Evolutionary conservation across 2,113 vertebrate genomes (phyloP).

Genomic region (Ophthalmolycus amberensis): DNA sequence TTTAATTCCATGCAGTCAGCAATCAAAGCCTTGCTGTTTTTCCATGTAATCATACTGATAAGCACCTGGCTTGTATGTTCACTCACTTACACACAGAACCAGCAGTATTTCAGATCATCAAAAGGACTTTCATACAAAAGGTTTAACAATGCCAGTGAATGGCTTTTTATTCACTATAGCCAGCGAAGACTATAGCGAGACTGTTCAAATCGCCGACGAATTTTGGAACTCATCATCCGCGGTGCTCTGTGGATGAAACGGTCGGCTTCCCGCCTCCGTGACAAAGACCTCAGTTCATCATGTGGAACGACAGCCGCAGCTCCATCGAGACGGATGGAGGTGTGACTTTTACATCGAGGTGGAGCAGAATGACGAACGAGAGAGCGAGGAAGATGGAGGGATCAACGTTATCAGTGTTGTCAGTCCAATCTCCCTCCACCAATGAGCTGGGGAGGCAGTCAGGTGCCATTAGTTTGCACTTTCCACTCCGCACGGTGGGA

Average conservation of each 20-base stretch:
- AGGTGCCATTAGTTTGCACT: constrained; percentile 39
- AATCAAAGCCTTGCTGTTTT: not conserved
- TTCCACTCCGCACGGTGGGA: not conserved
- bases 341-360: constrained; percentile 47
- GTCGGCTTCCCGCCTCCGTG: not conserved
- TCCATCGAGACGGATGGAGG: constrained; percentile 41
- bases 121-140: not conserved
- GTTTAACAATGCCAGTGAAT: not conserved
- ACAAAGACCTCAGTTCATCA: constrained; percentile 33
- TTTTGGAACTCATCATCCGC: not conserved
- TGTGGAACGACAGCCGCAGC: constrained; percentile 1
- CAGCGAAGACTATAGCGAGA: too few relatives aligned
- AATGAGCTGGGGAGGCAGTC: constrained; percentile 29
- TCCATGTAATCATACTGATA: not conserved
- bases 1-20: not conserved
- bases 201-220: not conserved
- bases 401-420: constrained; percentile 62
- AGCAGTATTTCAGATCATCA: not conserved
- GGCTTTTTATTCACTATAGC: not conserved
- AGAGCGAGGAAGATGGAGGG: constrained; percentile 42
- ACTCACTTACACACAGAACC: not conserved
- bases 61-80: not conserved
- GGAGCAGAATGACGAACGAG: constrained; percentile 30
- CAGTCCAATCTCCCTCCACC: constrained; percentile 63
- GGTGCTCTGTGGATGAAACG: not conserved